Evolutionary conservation across 2,888 invertebrate genomes (phyloP).

Genomic region (Omphaloscelis lunosa): DNA sequence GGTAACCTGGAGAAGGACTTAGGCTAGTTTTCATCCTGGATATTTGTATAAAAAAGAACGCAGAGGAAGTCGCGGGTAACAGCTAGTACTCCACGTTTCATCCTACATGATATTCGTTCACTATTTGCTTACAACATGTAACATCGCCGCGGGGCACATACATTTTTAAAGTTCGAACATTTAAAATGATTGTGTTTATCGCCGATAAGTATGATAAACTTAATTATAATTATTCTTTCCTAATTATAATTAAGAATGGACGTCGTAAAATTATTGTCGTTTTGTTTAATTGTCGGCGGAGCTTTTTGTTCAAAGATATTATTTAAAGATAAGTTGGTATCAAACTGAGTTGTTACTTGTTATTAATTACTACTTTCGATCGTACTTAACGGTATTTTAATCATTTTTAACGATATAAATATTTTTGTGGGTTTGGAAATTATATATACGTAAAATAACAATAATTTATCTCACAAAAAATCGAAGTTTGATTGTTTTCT

Average conservation of each 20-base stretch:
- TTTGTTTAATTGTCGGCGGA: constrained; percentile 27
- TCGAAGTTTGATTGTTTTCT: neutral
- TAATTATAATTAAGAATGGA: constrained; percentile 59
- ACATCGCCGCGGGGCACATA: constrained; percentile 48
- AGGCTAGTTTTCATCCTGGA: neutral
- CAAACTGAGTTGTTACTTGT: constrained; percentile 49
- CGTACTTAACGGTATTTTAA: constrained; percentile 29
- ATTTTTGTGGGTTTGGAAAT: neutral
- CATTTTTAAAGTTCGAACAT: constrained; percentile 23
- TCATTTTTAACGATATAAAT: neutral
- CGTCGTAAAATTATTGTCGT: constrained; percentile 42
- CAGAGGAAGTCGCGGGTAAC: neutral
- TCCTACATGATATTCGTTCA: constrained; percentile 37
- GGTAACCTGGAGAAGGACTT: neutral
- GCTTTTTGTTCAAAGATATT: constrained; percentile 43
- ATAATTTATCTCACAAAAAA: neutral
- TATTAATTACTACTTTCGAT: constrained; percentile 21
- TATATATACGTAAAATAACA: neutral
- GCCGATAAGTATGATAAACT: constrained; percentile 47
- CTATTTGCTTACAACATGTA: neutral
- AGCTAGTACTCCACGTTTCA: neutral
- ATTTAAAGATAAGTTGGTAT: constrained; percentile 44
- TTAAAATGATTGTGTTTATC: constrained; percentile 53
- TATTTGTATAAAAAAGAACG: too few relatives aligned
- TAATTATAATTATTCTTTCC: constrained; percentile 57